A percentile compares a stretch with the other conserved stretches of the same genome.
Evolutionary conservation across 2,797 vertebrate genomes (phyloP).

Genomic region (Tamandua tetradactyla): DNA sequence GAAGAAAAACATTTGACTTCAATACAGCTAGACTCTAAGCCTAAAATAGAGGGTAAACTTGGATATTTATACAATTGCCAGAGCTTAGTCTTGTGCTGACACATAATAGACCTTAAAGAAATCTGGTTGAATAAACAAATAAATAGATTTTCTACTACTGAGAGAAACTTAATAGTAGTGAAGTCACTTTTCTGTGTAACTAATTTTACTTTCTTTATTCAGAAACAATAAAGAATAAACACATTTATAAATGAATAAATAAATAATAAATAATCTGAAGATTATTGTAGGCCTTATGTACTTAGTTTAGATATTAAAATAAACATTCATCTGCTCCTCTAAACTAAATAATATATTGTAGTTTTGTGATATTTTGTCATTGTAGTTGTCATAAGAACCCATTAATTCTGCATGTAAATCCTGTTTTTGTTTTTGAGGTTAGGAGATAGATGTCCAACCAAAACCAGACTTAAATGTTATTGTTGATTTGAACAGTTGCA

Average conservation of each 20-base stretch:
- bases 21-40: neutral
- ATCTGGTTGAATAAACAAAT: neutral
- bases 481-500: neutral
- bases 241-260: no score
- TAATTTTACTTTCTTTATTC: no score
- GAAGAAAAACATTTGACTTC: neutral
- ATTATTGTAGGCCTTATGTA: neutral
- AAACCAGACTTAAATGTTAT: neutral
- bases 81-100: neutral
- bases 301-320: neutral
- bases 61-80: neutral
- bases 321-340: neutral
- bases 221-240: no score
- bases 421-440: neutral
- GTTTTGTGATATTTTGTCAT: neutral
- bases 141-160: neutral
- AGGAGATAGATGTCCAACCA: neutral
- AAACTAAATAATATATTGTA: neutral
- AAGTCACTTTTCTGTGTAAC: neutral
- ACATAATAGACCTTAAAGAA: neutral
- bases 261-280: no score
- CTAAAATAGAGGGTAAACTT: neutral
- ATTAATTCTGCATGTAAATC: neutral
- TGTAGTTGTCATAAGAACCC: neutral
- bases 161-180: neutral